Conservation (phyloP, 2,113 vertebrate species). For the Mustelus asterias region DNA sequence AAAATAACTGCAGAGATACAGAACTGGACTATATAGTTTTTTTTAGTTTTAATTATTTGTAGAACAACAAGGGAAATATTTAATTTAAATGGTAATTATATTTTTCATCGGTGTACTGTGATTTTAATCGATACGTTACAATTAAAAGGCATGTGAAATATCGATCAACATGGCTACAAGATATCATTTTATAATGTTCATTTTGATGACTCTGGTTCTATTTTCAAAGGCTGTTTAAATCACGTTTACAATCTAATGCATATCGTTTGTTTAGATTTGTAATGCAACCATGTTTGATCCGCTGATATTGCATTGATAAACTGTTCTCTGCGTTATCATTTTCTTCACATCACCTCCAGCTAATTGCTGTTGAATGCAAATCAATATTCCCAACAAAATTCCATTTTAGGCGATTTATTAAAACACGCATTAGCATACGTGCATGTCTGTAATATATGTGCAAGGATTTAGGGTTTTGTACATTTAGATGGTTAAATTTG, state of each 20-base stretch:
- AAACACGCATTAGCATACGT: background rate
- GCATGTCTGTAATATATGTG: background rate
- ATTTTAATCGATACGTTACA: background rate
- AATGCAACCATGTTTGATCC: background rate
- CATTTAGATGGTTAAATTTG: background rate
- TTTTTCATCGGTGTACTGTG: background rate
- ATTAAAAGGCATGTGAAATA: background rate
- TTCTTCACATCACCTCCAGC: background rate
- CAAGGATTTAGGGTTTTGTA: background rate
- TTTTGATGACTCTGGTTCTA: background rate
- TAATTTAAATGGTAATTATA: background rate
- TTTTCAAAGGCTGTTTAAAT: background rate
- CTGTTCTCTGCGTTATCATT: background rate
- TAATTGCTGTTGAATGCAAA: background rate
- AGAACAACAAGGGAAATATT: background rate
- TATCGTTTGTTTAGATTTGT: background rate
- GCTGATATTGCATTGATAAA: background rate
- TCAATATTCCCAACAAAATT: background rate
- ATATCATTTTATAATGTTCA: background rate
- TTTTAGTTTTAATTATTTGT: background rate
- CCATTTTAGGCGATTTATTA: background rate
- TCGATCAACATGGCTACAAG: background rate
- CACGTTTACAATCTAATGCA: background rate
- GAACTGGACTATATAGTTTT: conserved; percentile 40
- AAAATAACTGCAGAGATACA: conserved; percentile 60